Base-by-base conservation (phyloP, 2,113 vertebrate genomes). In the Mormyrus iriodes region DNA sequence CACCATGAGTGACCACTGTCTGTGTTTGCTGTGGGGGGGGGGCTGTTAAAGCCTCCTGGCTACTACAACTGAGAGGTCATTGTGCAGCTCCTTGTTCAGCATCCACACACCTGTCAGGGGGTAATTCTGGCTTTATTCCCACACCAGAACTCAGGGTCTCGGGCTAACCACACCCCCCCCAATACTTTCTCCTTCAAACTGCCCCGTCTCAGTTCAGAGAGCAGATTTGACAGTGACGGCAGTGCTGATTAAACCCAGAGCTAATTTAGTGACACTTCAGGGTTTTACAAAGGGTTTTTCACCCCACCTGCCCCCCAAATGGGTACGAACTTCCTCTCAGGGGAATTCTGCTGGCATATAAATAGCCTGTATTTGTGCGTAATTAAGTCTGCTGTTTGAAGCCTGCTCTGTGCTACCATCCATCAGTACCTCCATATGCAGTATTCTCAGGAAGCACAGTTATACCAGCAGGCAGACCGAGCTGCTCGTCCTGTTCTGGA, bases 321-420 rank as follows among this genome's bases (percentile, higher is more conserved):
- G 82, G 44, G 6, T 48, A 48, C 44, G 44, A n/a, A 42, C 42
- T 84, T 53, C 51, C 51, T 86, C 51, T 86, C 51, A 8, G 27
- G 85, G n/a, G 27, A 35, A 35, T 52, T 86, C 51, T 27, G 31
- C 12, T 35, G 51, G 3, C 51, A 7, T 86, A 86, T 48, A 27
- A 86, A 86, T 52, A 52, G 35, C 42, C 82, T 24, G 13, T 86
- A 31, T 86, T 17, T 52, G 44, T 24, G 10, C 12, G 27, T 79
- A 39, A 79, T 79, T 79, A 86, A 86, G 85, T 27, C n/a, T 86
- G 49, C n/a, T n/a, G 49, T 86, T 86, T 48, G 85, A 49, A n/a
- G 49, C 46, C 48, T 53, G n/a, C 12, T 52, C 85, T 53, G n/a
- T 2, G 4, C 27, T 86, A 35, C 27, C 53, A 21, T 87, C 53